These are phyloP conservation scores for Lithodes maja DNA, from an alignment of 2,888 invertebrate genomes.

Conservation along the genomic window DNA sequence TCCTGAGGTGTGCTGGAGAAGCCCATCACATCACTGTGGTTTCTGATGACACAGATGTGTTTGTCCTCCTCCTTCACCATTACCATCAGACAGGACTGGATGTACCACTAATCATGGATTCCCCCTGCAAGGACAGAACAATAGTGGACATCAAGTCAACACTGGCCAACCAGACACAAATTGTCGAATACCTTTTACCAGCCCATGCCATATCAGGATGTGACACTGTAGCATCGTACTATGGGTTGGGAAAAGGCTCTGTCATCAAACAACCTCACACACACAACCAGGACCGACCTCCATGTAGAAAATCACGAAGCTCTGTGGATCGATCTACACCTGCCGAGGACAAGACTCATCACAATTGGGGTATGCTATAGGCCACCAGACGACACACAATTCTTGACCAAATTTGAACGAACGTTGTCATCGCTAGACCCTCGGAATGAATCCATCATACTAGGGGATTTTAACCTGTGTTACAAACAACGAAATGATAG, in stretches of 20 bases:
- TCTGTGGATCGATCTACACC: too few relatives aligned
- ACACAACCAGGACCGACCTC: too few relatives aligned
- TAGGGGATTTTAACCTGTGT: too few relatives aligned
- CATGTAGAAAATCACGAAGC: too few relatives aligned
- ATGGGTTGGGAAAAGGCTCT: slow-evolving; percentile 9
- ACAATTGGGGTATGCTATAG: too few relatives aligned
- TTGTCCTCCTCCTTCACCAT: slow-evolving; percentile 1
- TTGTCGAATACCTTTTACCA: neutral
- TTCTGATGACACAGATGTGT: slow-evolving; percentile 13
- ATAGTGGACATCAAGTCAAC: neutral
- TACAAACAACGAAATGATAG: too few relatives aligned
- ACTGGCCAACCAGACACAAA: neutral
- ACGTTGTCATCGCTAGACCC: too few relatives aligned
- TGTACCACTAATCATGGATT: neutral
- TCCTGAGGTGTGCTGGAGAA: slow-evolving; percentile 2
- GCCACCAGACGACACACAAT: too few relatives aligned
- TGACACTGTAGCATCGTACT: neutral
- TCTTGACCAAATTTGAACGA: too few relatives aligned
- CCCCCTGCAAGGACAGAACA: neutral
- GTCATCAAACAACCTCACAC: too few relatives aligned
- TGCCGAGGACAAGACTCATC: too few relatives aligned
- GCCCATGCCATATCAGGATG: slow-evolving; percentile 22
- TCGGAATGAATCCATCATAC: too few relatives aligned
- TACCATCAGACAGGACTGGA: neutral
- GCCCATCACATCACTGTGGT: neutral